Conservation (phyloP, 2,888 invertebrate genomes). For the Drosophila mercatorum region DNA sequence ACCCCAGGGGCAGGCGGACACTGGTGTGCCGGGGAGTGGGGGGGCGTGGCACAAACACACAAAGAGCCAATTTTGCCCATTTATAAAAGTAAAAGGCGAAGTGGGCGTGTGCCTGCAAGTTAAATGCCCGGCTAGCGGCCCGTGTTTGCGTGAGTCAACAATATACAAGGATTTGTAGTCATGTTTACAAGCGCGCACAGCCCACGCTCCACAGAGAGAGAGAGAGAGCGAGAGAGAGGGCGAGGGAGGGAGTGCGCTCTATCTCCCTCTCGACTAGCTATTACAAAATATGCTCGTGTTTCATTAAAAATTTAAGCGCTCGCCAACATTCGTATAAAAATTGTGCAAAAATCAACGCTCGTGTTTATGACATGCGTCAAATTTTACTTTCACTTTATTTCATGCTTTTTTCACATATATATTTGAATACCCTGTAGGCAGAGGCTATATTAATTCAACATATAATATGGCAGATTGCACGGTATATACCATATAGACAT, state of each 20-base stretch:
- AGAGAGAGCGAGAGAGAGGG: neutral
- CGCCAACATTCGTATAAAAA: slow-evolving; percentile 30
- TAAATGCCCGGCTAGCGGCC: slow-evolving; percentile 29
- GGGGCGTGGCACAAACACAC: slow-evolving; percentile 27
- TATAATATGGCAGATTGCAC: no score
- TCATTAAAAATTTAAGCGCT: slow-evolving; percentile 71
- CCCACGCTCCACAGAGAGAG: slow-evolving; percentile 15
- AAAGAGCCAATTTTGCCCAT: slow-evolving; percentile 39
- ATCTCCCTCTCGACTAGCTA: slow-evolving; percentile 27
- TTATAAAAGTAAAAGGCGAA: slow-evolving; percentile 17
- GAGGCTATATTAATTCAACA: neutral
- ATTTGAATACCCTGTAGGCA: neutral
- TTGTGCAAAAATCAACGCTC: slow-evolving; percentile 39
- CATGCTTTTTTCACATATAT: neutral
- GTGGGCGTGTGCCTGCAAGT: slow-evolving; percentile 28
- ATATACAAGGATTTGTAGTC: slow-evolving; percentile 47
- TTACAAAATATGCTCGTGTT: slow-evolving; percentile 73
- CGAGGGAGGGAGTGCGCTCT: slow-evolving; percentile 1
- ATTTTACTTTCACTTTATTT: slow-evolving; percentile 28
- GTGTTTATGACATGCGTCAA: slow-evolving; percentile 66
- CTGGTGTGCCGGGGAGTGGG: neutral
- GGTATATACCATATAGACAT: neutral
- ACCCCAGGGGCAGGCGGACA: slow-evolving; percentile 35
- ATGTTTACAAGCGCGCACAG: slow-evolving; percentile 31
- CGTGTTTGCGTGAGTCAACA: slow-evolving; percentile 43